Evolutionary conservation across 2,797 vertebrate genomes (phyloP).

Genomic region (Balearica regulorum): DNA sequence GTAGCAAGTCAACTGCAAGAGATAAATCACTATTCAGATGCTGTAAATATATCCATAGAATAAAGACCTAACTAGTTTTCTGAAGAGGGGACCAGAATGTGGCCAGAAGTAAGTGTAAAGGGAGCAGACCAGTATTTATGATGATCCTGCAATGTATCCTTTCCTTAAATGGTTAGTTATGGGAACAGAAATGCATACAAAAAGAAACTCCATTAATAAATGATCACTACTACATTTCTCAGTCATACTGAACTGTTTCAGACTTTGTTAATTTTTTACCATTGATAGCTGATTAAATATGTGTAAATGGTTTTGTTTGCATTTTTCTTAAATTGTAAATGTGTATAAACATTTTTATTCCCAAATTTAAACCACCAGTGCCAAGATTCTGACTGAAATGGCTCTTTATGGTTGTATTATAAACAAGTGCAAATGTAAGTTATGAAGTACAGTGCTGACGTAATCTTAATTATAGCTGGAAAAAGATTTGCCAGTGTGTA

Average conservation of each 20-base stretch:
- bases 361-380: constrained; percentile 35
- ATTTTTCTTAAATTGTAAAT: constrained; percentile 45
- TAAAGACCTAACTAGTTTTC: neutral
- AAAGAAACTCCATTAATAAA: neutral
- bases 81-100: neutral
- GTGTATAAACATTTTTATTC: constrained; percentile 58
- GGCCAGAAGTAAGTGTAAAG: neutral
- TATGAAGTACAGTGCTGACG: neutral
- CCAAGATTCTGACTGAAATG: constrained; percentile 53
- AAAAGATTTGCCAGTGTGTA: neutral
- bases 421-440: neutral
- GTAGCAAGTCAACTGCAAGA: neutral
- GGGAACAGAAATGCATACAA: neutral
- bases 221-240: neutral
- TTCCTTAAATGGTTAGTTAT: neutral
- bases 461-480: neutral
- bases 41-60: neutral
- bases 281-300: constrained; percentile 18
- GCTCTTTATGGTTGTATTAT: constrained; percentile 9
- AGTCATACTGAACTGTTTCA: neutral
- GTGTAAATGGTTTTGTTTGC: constrained; percentile 10
- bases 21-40: neutral
- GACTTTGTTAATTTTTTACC: neutral
- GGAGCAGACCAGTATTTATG: neutral
- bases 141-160: neutral